Evolutionary conservation across 2,888 invertebrate genomes (phyloP), one percentile per base, ranked within the genome.

Genomic region (Heliconius aoede): DNA sequence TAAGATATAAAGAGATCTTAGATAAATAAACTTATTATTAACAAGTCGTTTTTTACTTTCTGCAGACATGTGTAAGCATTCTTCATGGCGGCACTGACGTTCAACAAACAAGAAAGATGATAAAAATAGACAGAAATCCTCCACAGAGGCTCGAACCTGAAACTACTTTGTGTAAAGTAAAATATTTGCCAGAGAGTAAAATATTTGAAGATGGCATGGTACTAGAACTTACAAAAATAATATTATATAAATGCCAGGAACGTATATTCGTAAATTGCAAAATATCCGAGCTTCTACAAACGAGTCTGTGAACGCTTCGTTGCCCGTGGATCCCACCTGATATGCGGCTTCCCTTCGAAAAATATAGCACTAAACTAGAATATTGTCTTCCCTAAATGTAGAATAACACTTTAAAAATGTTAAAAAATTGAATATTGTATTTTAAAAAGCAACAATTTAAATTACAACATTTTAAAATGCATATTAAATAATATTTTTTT

Each of bases 301-400:
- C 72, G 62, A 73, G 72, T 24, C 30, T 28, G 62, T 73, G 72
- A 62, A 73, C 62, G 72, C 72, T 73, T 73, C 72, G 72, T 73
- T 73, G 62, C 46, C 51, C 51, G n/a, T 51, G 72, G 62, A 62
- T 62, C 30, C 72, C 46, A 46, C 28, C 9, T 60, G 55, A 51
- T 62, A 72, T 46, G 72, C 62, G 62, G 62, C 46, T 73, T 73
- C 30, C n/a, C 61, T 73, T 62, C 15, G 46, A 51, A 30, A 62
- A 72, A 60, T 72, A 69, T 46, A 2, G 7, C 24, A n/a, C 24
- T 65, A 36, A 36, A 61, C 5, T 72, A 40, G 9, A 36, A 36
- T 61, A 72, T 72, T 40, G n/a, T 71, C 55, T 30, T 15, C 32
- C 18, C 4, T 18, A 9, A n/a, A 9, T 9, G 21, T 21, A 8